Percentiles rank a stretch among this genome's conserved stretches.
These are phyloP conservation scores for Steinernema scapterisci DNA, from an alignment of 2,888 invertebrate genomes.

Conservation along the genomic window DNA sequence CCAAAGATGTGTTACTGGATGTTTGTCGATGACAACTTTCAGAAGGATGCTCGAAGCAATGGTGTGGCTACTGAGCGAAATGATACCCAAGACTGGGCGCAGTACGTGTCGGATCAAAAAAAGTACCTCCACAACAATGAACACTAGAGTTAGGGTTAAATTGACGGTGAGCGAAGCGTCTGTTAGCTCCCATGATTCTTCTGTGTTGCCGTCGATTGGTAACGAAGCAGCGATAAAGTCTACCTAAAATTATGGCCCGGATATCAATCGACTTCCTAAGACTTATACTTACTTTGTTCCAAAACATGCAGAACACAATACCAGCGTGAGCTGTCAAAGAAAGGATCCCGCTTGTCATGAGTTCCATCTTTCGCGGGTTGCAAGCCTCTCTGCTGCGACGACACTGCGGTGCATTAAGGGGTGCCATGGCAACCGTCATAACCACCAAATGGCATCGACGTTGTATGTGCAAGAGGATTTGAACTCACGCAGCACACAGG, in stretches of 20 bases:
- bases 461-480: no score
- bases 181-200: constrained; percentile 43
- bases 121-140: constrained; percentile 73
- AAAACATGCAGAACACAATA: constrained; percentile 76
- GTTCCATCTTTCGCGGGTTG: no score
- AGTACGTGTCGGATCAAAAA: constrained; percentile 41
- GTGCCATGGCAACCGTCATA: constrained; percentile 5
- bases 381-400: no score
- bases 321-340: constrained; percentile 77
- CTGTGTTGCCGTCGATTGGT: constrained; percentile 34
- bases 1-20: constrained; percentile 56
- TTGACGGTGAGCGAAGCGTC: constrained; percentile 50
- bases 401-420: not conserved
- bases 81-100: constrained; percentile 36
- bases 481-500: no score
- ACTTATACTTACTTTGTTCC: constrained; percentile 73
- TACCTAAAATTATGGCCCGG: constrained; percentile 41
- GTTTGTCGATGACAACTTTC: constrained; percentile 54
- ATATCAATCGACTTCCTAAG: not conserved
- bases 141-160: constrained; percentile 72
- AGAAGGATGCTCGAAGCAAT: constrained; percentile 47
- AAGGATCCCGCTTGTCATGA: constrained; percentile 76
- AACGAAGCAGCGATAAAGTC: constrained; percentile 44
- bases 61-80: constrained; percentile 45
- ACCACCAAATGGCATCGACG: no score